Evolutionary conservation across 2,113 vertebrate species (phyloP).

Genomic region (Carollia perspicillata): DNA sequence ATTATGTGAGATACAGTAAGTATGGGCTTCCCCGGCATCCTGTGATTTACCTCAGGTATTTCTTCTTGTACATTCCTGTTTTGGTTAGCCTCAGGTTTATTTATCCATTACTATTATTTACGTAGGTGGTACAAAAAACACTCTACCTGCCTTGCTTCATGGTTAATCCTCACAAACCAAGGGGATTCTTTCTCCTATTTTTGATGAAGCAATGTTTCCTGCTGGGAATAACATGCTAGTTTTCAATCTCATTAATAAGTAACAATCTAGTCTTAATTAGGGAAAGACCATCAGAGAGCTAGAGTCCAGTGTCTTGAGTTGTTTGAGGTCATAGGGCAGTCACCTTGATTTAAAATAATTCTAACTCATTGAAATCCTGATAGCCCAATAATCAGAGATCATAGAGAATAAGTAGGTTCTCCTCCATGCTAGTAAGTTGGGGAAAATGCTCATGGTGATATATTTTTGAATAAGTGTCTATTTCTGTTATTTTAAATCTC

Average conservation of each 20-base stretch:
- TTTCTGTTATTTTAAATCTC: conserved; percentile 14
- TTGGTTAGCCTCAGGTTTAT: conserved; percentile 24
- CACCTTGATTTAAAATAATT: conserved; percentile 33
- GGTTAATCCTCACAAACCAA: neutral
- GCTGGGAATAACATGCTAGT: neutral
- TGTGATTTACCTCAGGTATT: neutral
- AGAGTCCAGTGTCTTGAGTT: neutral
- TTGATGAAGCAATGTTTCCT: neutral
- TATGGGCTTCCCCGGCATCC: neutral
- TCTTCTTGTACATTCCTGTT: neutral
- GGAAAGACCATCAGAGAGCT: neutral
- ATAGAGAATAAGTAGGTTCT: neutral
- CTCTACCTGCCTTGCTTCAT: neutral
- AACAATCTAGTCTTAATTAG: neutral
- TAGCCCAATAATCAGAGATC: neutral
- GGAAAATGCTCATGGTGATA: neutral
- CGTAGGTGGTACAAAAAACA: neutral
- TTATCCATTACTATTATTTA: neutral
- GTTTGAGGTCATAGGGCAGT: neutral
- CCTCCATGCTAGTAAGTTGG: neutral
- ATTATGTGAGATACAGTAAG: conserved; percentile 75
- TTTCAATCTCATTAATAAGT: conserved; percentile 9
- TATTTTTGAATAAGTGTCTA: neutral
- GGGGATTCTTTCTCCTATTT: neutral
- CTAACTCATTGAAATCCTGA: neutral